Base-by-base conservation (phyloP, 1,140 invertebrate genomes). In the Platyura marginata region DNA sequence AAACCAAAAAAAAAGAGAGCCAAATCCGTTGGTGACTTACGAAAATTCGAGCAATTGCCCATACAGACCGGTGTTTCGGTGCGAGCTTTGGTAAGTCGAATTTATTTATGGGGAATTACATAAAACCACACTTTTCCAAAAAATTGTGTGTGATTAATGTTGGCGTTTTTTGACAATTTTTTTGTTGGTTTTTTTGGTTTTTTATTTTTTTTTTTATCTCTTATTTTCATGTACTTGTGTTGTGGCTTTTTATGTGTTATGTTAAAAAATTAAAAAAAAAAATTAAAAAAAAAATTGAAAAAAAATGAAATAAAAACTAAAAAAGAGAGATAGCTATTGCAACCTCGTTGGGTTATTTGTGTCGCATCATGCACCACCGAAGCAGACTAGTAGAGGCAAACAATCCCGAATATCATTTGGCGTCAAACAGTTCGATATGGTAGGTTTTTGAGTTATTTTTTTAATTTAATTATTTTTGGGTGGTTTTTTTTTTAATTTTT, bases 31-130 rank as follows among this genome's bases (percentile, higher is more conserved):
- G 57, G 57, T 46, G 65, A 65, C 55, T 58, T 66, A 48, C 55
- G 59, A 48, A 42, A 62, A 45, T 57, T 51, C 47, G 54, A 58
- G 46, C 47, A 51, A 46, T 49, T 53, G 45, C 50, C 52, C 47
- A 57, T 56, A 48, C 63, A 67, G 47, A 56, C 59, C 44, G 64
- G 66, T 49, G 69, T 72, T 40, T 71, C 67, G 52, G 69, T 72
- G 49, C 67, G 66, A 59, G 63, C 66, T 49, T 64, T 73, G 61
- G 71, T 73, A 69, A 71, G 70, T 66, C 57, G 44, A 41, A n/a
- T n/a, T n/a, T n/a, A n/a, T n/a, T n/a, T n/a, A n/a, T n/a, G n/a
- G n/a, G n/a, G n/a, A n/a, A n/a, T n/a, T n/a, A n/a, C n/a, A n/a
- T n/a, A n/a, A n/a, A n/a, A n/a, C n/a, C n/a, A n/a, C n/a, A n/a